Conservation (phyloP, 35 echinoderm and acorn worm genomes). For the Apostichopus californicus region DNA sequence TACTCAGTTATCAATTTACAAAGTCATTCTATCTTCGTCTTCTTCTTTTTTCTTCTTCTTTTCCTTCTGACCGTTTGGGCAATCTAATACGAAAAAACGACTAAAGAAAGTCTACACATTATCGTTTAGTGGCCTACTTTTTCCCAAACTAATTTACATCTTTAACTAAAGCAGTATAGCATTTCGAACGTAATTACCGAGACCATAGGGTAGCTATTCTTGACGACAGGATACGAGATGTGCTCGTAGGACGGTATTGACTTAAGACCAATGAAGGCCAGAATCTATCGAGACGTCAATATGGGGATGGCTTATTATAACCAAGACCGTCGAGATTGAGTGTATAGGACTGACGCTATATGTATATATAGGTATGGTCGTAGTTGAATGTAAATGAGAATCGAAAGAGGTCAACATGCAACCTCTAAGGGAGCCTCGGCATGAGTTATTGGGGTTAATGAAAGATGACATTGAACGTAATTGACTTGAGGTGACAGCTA, state of each 20-base stretch:
- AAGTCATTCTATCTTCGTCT: too few relatives aligned
- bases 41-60: too few relatives aligned
- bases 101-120: too few relatives aligned
- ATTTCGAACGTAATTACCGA: neutral
- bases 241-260: neutral
- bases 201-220: neutral
- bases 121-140: too few relatives aligned
- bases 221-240: neutral
- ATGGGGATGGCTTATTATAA: neutral
- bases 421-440: neutral
- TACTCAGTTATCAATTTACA: too few relatives aligned
- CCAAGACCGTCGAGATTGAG: neutral
- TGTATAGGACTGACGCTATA: neutral
- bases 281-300: neutral
- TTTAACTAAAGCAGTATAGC: too few relatives aligned
- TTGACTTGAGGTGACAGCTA: neutral
- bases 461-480: slow-evolving; percentile 1
- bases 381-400: neutral
- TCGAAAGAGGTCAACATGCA: neutral
- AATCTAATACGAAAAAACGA: too few relatives aligned
- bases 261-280: neutral
- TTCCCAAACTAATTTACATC: too few relatives aligned
- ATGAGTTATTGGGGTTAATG: neutral
- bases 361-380: neutral
- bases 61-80: too few relatives aligned